Evolutionary conservation across 2,888 invertebrate genomes (phyloP).

Genomic region (Athripsodes cinereus): DNA sequence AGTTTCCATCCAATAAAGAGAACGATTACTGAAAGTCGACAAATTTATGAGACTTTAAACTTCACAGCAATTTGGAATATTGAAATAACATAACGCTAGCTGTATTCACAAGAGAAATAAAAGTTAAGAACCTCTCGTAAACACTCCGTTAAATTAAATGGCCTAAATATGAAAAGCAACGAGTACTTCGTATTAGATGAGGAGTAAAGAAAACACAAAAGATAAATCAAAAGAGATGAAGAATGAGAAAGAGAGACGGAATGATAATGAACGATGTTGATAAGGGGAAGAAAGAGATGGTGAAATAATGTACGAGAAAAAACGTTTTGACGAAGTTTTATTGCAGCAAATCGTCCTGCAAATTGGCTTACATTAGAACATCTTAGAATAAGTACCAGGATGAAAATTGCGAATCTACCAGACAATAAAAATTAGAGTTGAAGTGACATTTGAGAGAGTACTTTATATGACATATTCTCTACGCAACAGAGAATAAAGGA

Average conservation of each 20-base stretch:
- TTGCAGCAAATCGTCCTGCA: neutral
- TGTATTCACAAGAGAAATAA: neutral
- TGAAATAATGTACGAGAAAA: no score
- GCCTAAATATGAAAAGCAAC: neutral
- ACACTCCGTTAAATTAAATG: neutral
- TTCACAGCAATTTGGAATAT: no score
- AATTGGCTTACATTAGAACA: neutral
- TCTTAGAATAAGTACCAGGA: no score
- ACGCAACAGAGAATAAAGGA: no score
- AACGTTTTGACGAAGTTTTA: neutral
- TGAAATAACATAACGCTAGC: no score
- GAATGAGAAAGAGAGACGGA: neutral
- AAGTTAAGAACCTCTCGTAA: neutral
- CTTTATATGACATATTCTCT: no score
- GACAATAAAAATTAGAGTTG: no score
- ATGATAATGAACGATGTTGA: neutral
- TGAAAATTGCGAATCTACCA: no score
- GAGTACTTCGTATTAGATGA: neutral
- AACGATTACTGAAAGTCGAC: no score
- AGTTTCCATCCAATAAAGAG: no score
- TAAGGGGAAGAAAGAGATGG: neutral
- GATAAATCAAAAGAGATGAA: neutral
- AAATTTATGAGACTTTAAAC: no score
- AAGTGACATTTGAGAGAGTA: no score
- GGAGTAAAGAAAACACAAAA: neutral